Base-by-base conservation (phyloP, 92 coral and sea anemone species). In the Siderastrea radians region DNA sequence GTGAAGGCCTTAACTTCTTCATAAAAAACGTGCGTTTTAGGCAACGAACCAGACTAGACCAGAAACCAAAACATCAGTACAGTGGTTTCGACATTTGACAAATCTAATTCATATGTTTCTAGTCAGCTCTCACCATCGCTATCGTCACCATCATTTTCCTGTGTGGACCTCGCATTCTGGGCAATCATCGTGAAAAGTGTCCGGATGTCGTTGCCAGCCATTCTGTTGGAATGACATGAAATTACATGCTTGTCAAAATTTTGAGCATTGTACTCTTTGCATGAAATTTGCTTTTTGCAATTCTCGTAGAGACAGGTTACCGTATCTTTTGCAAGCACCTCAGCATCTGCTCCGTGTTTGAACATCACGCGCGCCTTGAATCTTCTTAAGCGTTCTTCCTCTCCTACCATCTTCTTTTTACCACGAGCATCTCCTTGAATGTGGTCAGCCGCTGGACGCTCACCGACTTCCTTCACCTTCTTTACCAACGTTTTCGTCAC, bases 71-170 rank as follows among this genome's bases (percentile, higher is more conserved):
- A 26, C 38, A 26, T 26, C 38, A 26, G 38, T 26, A 26, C 80
- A 49, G 80, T 76, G 80, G 80, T 76, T n/a, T 76, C 80, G 80
- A 76, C 80, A 76, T 76, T 76, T 76, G 80, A 76, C 80, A 76
- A 76, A 76, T 76, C 80, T 63, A 76, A 76, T 43, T 76, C 80
- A 76, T 76, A 76, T 45, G 80, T 76, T 76, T 76, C 80, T 76
- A 76, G 80, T 76, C 80, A 76, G 49, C 15, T 63, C 80, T 76
- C 63, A 76, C 80, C 80, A 76, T 76, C 80, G 80, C 80, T 76
- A 76, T 76, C 66, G 80, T 76, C 80, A 76, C 80, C 80, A 75
- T 75, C 80, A 76, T 76, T 76, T 76, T 63, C 63, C 80, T 76
- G 80, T 63, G 80, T 76, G 49, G 80, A 76, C 63, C 63, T 76